phyloP scores from a whole-genome alignment of 23 tunicate genomes.

The Halocynthia aurantium region DNA sequence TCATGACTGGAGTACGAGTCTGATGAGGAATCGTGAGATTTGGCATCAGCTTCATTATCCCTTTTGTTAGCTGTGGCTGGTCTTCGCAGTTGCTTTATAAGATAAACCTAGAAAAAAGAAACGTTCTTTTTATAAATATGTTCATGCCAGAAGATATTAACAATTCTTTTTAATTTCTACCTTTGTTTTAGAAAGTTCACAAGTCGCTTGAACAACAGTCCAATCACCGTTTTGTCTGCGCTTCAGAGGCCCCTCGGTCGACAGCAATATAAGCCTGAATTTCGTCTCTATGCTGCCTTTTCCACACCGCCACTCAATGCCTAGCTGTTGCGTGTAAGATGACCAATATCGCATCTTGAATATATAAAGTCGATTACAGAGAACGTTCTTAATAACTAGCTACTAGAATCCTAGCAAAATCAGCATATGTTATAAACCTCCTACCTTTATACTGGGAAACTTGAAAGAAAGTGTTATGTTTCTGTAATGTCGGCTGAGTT shows the following conservation, averaged over 20 bases:
- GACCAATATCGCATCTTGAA: constrained; percentile 79
- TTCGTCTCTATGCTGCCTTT: constrained; percentile 56
- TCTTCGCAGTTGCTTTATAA: constrained; percentile 14
- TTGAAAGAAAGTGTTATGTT: constrained; percentile 63
- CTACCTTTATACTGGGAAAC: constrained; percentile 72
- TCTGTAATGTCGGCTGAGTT: constrained; percentile 86
- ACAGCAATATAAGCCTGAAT: constrained; percentile 52
- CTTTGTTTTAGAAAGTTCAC: constrained; percentile 64
- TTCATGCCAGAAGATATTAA: neutral
- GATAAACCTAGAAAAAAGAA: neutral
- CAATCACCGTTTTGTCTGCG: constrained; percentile 58
- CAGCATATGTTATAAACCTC: neutral
- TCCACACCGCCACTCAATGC: constrained; percentile 79
- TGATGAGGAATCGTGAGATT: constrained; percentile 12
- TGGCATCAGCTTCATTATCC: neutral
- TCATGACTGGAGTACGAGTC: neutral
- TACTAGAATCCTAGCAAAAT: neutral
- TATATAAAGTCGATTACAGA: too few relatives aligned
- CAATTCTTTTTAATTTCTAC: constrained; percentile 16
- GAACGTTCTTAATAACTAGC: neutral
- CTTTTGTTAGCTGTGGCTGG: neutral
- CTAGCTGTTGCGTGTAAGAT: constrained; percentile 83
- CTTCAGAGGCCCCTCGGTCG: constrained; percentile 54
- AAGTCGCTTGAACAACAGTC: constrained; percentile 53
- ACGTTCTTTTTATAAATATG: too few relatives aligned